Evolutionary conservation across 1,140 invertebrate species (phyloP).

Genomic region (Sinella curviseta): DNA sequence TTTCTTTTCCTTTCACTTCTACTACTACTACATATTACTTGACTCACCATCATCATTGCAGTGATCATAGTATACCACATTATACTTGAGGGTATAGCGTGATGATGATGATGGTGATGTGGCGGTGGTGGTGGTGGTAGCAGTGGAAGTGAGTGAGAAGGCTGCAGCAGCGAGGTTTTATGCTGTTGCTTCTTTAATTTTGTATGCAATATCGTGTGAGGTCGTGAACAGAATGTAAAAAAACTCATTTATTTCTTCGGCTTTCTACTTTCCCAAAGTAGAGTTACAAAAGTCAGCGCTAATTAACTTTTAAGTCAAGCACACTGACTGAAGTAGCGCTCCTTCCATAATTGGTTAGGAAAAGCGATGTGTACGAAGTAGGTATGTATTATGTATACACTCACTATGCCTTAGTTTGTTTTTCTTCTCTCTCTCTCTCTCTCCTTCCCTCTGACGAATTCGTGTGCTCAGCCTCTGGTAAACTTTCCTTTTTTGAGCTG

Average conservation of each 20-base stretch:
- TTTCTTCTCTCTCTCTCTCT: not conserved
- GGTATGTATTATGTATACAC: not conserved
- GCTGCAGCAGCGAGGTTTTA: not conserved
- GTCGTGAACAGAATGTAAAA: conserved; percentile 24
- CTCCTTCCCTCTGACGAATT: not conserved
- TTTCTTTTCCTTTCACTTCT: not conserved
- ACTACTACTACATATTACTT: not conserved
- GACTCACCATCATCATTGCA: not conserved
- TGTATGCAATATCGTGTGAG: conserved; percentile 24
- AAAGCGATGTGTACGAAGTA: not conserved
- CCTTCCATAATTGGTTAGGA: conserved; percentile 1
- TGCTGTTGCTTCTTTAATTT: conserved; percentile 23
- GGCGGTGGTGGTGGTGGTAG: not conserved
- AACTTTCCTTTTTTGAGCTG: not conserved
- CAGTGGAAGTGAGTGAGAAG: not conserved
- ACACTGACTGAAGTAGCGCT: not conserved
- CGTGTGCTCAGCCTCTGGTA: not conserved
- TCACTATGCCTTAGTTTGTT: not conserved
- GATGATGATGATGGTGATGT: not conserved
- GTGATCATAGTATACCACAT: not conserved
- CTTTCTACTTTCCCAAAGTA: not conserved
- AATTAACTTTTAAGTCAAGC: conserved; percentile 25
- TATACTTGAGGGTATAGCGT: not conserved
- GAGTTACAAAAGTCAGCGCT: conserved; percentile 21
- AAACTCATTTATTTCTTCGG: conserved; percentile 19